A percentile compares a stretch with the other conserved stretches of the same genome.
These are phyloP conservation scores for Columbina picui DNA, from an alignment of 2,113 vertebrate genomes.

Conservation along the genomic window DNA sequence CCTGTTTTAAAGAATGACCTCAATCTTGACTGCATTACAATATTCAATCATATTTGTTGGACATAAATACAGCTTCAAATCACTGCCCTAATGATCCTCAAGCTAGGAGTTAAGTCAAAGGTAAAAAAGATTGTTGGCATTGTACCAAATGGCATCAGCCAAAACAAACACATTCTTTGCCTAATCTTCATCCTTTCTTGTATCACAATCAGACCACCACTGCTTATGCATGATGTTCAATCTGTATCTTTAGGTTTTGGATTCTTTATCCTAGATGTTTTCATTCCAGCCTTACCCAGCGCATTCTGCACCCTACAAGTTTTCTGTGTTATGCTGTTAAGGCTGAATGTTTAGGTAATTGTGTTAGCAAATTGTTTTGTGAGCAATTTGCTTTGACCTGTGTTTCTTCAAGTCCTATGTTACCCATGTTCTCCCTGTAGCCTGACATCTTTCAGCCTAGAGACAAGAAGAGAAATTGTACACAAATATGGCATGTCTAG, in stretches of 20 bases:
- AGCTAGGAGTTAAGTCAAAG: not conserved
- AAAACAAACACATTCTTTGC: not conserved
- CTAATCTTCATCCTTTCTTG: not conserved
- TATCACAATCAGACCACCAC: not conserved
- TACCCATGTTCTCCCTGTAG: not conserved
- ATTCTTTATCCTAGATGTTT: not conserved
- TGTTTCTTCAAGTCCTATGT: not conserved
- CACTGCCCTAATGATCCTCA: accelerated
- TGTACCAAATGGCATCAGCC: not conserved
- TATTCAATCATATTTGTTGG: not conserved
- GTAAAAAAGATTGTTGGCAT: not conserved
- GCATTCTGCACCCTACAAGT: not conserved
- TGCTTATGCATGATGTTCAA: not conserved
- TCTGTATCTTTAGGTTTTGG: conserved; percentile 14
- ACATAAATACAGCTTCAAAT: not conserved
- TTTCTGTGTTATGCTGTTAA: not conserved
- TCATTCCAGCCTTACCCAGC: not conserved
- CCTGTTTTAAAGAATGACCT: not conserved
- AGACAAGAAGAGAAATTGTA: not conserved
- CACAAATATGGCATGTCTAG: not conserved
- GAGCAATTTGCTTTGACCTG: not conserved
- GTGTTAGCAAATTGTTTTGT: not conserved
- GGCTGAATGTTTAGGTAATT: not conserved
- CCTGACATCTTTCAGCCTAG: not conserved
- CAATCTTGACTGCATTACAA: not conserved